Conservation (phyloP, 2,888 invertebrate genomes). For the Aporophyla nigra region DNA sequence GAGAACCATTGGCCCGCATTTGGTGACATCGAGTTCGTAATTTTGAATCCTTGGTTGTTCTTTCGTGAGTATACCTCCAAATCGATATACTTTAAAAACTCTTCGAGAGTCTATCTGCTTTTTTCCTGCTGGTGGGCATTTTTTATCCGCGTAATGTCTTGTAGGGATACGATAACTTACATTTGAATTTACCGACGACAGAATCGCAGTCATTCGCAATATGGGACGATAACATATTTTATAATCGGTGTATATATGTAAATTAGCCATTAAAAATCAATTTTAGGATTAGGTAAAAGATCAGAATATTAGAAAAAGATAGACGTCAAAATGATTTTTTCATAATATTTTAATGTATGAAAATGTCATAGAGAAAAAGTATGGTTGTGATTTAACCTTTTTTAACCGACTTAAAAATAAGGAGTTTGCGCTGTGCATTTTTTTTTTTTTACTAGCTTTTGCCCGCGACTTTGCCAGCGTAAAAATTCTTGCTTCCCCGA, state of each 20-base stretch:
- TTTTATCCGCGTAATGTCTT: slow-evolving; percentile 30
- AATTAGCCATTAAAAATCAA: slow-evolving; percentile 31
- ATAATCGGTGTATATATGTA: slow-evolving; percentile 9
- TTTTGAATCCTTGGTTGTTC: slow-evolving; percentile 78
- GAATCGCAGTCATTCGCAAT: slow-evolving; percentile 2
- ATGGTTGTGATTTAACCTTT: neutral
- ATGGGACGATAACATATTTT: slow-evolving; percentile 7
- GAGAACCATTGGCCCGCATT: slow-evolving; percentile 86
- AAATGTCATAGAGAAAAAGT: slow-evolving; percentile 4
- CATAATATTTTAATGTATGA: neutral
- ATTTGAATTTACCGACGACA: slow-evolving; percentile 4
- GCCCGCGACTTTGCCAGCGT: neutral
- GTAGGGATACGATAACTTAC: neutral
- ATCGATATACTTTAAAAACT: slow-evolving; percentile 81
- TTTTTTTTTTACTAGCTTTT: neutral
- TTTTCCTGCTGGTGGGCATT: slow-evolving; percentile 4
- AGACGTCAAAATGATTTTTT: slow-evolving; percentile 45
- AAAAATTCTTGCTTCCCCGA: neutral
- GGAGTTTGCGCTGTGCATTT: neutral
- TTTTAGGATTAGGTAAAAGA: neutral
- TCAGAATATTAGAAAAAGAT: neutral
- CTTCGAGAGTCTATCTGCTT: slow-evolving; percentile 56
- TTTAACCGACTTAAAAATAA: neutral
- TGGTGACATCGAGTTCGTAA: slow-evolving; percentile 80
- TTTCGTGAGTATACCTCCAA: slow-evolving; percentile 74